These are phyloP conservation scores for Siniperca chuatsi DNA, from an alignment of 2,113 vertebrate species.

Conservation along the genomic window DNA sequence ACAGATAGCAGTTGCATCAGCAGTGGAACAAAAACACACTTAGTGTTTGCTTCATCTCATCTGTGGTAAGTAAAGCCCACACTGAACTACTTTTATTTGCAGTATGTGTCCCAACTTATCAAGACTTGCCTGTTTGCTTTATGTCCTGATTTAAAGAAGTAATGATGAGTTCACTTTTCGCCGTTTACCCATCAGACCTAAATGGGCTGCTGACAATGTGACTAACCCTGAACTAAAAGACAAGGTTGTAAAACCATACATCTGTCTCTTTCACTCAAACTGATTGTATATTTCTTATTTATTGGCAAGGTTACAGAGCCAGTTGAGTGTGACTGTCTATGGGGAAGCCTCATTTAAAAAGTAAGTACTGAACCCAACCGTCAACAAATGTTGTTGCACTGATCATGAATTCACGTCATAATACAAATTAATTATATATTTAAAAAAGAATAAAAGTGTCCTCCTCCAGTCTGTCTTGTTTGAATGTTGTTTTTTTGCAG, in stretches of 20 bases:
- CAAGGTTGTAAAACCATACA: not conserved
- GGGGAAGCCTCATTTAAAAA: not conserved
- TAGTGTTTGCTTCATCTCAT: not conserved
- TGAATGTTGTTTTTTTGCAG: not conserved
- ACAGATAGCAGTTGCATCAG: conserved; percentile 2
- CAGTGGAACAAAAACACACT: not conserved
- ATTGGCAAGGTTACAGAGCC: not conserved
- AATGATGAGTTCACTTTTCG: conserved; percentile 76
- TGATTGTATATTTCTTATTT: not conserved
- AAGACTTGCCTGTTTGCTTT: not conserved
- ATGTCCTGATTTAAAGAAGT: conserved; percentile 17
- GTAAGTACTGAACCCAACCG: not conserved
- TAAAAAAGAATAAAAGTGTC: too few relatives aligned
- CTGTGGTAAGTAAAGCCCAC: conserved; percentile 21
- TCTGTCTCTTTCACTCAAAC: not conserved
- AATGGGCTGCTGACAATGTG: conserved; percentile 76
- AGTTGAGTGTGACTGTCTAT: not conserved
- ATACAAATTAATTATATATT: not conserved
- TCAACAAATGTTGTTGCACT: not conserved
- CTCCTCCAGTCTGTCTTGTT: not conserved
- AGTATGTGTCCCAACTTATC: not conserved
- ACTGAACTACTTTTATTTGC: not conserved
- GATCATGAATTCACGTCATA: not conserved
- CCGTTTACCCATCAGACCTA: conserved; percentile 83
- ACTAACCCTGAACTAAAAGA: conserved; percentile 68